Evolutionary conservation across 2,888 invertebrate species (phyloP), one percentile per base, ranked within the genome.

Genomic region (Eupithecia vulgata): DNA sequence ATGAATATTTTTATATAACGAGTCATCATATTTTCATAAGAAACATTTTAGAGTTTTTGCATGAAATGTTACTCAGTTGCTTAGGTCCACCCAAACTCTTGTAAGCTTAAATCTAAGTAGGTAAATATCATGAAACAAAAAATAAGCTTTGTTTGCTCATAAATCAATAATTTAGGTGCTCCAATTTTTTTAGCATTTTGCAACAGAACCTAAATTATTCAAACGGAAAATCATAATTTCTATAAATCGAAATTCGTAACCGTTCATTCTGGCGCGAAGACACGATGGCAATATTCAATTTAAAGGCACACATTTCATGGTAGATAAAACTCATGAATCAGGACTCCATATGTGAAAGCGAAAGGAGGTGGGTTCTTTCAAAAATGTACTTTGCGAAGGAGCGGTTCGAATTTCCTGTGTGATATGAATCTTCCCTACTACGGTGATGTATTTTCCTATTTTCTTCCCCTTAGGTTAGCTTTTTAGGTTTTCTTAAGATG

Each of bases 361-460:
- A 88, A 89, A 89, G 87, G 84, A 89, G 88, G 90, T 89, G 83
- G 85, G 87, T 90, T 89, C 87, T 86, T 89, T 90, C 89, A 90
- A 92, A 94, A 92, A 91, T 90, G 85, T 85, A 89, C 90, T 90
- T 81, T 82, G 82, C 79, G 85, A 72, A 84, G 85, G 84, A 89
- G 90, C 89, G 89, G 90, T 87, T 91, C 88, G 93, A 94, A 94
- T 94, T 94, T 94, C 94, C 94, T 93, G 93, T 83, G 83, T 84
- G 94, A 94, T 94, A 94, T 90, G 93, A 92, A 94, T 94, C 94
- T 94, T 93, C 94, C 93, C 93, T 90, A 88, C 91, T 93, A n/a
- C n/a, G 92, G 93, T 94, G 94, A 94, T 94, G 93, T 94, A 94
- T 94, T 93, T 92, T 91, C 91, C 90, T 90, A 92, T 93, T 80